These are phyloP conservation scores for Percina caprodes DNA, from an alignment of 2,113 vertebrate genomes.

Conservation along the genomic window DNA sequence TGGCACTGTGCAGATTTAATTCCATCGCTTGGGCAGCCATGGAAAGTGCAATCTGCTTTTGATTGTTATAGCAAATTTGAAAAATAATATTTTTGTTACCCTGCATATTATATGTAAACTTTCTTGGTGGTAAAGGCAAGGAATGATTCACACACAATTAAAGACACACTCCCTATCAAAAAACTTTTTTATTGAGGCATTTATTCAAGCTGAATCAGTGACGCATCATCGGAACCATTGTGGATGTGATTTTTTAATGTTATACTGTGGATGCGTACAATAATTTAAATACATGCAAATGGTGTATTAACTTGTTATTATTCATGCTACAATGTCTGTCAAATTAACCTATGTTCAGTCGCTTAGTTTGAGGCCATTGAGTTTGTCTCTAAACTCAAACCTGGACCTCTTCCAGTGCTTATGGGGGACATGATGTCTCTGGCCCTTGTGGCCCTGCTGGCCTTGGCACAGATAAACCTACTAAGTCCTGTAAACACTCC, in stretches of 20 bases:
- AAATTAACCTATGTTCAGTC: background rate
- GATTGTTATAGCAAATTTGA: slow-evolving; percentile 6
- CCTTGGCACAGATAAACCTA: slow-evolving; percentile 68
- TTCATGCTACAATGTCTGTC: background rate
- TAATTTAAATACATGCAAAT: background rate
- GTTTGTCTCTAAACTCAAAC: slow-evolving; percentile 10
- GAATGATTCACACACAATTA: no score
- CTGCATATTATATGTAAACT: background rate
- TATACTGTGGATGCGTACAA: background rate
- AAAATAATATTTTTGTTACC: background rate
- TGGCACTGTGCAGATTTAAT: slow-evolving; percentile 44
- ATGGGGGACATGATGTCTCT: slow-evolving; percentile 47
- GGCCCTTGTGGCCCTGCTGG: slow-evolving; percentile 56
- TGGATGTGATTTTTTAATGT: background rate
- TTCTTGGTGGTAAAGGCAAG: background rate
- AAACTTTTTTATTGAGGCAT: background rate
- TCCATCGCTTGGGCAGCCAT: slow-evolving; percentile 13
- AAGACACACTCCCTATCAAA: background rate
- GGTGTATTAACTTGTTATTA: background rate
- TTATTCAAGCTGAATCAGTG: background rate
- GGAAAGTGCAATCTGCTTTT: slow-evolving; percentile 19
- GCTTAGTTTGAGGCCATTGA: slow-evolving; percentile 21
- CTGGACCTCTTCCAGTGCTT: slow-evolving; percentile 13
- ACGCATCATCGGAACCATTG: background rate
- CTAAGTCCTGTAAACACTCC: slow-evolving; percentile 68